Evolutionary conservation across 1,140 invertebrate species (phyloP).

Genomic region (Eriocheir sinensis): DNA sequence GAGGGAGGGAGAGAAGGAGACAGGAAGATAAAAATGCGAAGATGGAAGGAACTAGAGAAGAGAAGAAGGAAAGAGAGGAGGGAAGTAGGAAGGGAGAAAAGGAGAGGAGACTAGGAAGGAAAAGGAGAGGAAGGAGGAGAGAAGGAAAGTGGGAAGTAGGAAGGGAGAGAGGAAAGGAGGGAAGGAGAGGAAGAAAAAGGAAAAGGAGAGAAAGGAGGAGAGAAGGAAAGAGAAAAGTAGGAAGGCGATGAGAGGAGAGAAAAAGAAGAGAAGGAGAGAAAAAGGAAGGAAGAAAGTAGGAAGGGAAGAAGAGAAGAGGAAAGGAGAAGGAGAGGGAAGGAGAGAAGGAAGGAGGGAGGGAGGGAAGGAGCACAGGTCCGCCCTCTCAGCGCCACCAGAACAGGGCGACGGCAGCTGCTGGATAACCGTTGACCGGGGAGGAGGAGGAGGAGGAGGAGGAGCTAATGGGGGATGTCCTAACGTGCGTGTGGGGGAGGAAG

Average conservation of each 20-base stretch:
- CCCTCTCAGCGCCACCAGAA: neutral
- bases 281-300: neutral
- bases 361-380: constrained; percentile 8
- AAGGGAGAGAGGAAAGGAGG: neutral
- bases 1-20: neutral
- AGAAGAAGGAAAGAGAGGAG: neutral
- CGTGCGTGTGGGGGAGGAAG: constrained; percentile 23
- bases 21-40: neutral
- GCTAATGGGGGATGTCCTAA: constrained; percentile 32
- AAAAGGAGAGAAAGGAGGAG: neutral
- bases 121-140: no score
- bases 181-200: neutral
- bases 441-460: neutral
- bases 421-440: constrained; percentile 10
- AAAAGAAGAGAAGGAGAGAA: neutral
- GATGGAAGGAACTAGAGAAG: neutral
- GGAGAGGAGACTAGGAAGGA: neutral
- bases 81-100: neutral
- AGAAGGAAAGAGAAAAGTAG: neutral
- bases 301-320: neutral
- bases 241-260: neutral
- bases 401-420: neutral
- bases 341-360: neutral
- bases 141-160: neutral
- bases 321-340: neutral